Percentiles rank a stretch among this genome's conserved stretches.
Conservation (phyloP, 2,797 vertebrate genomes). For the Channa striata region DNA sequence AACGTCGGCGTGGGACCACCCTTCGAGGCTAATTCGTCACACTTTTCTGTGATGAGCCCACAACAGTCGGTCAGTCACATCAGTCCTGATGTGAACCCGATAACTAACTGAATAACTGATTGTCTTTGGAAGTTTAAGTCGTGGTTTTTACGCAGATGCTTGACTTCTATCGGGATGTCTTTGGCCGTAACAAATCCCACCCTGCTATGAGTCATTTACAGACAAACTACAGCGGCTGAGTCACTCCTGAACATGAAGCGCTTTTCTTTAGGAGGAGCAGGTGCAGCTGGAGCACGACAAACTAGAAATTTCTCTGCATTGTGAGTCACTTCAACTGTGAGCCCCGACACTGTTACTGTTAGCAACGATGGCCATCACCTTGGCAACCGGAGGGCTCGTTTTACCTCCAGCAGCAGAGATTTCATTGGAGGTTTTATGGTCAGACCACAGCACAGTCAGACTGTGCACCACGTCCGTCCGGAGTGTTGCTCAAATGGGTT, state of each 20-base stretch:
- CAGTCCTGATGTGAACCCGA: no score
- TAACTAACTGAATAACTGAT: no score
- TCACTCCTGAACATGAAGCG: not conserved
- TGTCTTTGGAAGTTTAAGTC: no score
- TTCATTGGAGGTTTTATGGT: conserved; percentile 10
- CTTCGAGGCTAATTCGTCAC: no score
- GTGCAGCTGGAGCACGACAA: not conserved
- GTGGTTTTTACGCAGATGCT: no score
- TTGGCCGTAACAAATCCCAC: no score
- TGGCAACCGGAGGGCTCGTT: conserved; percentile 29
- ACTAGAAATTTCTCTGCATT: conserved; percentile 12
- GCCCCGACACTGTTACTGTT: conserved; percentile 8
- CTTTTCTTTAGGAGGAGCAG: not conserved
- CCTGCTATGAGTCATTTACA: no score
- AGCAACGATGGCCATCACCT: conserved; percentile 29
- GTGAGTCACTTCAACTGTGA: conserved; percentile 31
- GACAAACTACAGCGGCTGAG: not conserved
- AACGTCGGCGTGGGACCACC: no score
- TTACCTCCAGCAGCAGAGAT: conserved; percentile 16
- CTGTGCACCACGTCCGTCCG: not conserved
- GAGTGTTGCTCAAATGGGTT: not conserved
- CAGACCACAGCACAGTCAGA: conserved; percentile 7
- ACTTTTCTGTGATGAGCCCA: no score
- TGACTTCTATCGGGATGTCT: no score
- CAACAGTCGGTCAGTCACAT: no score